A percentile compares a stretch with the other conserved stretches of the same genome.
phyloP scores from a whole-genome alignment of 2,888 invertebrate genomes.

The Cristatella mucedo region DNA sequence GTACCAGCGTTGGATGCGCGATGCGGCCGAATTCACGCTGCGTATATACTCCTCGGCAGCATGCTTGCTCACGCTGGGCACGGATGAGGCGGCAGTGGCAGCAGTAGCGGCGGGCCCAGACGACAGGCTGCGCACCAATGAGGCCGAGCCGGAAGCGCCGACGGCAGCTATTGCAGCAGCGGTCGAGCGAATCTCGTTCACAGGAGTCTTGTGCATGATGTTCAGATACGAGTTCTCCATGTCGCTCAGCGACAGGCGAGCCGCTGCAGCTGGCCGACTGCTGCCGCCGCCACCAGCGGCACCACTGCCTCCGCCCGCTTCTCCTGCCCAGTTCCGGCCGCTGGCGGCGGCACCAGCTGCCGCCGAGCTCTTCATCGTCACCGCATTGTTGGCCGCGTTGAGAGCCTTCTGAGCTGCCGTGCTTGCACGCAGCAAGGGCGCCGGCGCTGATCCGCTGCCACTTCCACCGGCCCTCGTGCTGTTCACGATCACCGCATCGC shows the following conservation, averaged over 20 bases:
- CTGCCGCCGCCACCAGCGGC: too few relatives aligned
- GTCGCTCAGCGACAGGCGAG: constrained; percentile 25
- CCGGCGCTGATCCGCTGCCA: background rate
- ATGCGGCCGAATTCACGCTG: constrained; percentile 21
- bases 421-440: background rate
- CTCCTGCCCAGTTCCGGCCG: too few relatives aligned
- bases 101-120: background rate
- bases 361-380: too few relatives aligned
- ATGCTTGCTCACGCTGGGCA: constrained; percentile 12
- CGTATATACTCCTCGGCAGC: constrained; percentile 26
- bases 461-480: background rate
- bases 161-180: background rate
- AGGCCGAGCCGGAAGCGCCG: constrained; percentile 1
- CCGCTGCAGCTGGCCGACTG: too few relatives aligned
- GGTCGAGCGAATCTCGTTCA: constrained; percentile 22
- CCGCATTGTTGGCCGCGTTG: constrained; percentile 7
- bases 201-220: constrained; percentile 22
- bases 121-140: too few relatives aligned
- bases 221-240: constrained; percentile 34
- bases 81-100: constrained; percentile 1
- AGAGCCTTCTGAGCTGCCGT: constrained; percentile 2
- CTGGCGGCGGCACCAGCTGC: too few relatives aligned
- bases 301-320: too few relatives aligned
- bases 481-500: background rate
- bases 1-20: constrained; percentile 31